Evolutionary conservation across 1,140 invertebrate species (phyloP).

Genomic region (Dendrolimus kikuchii): DNA sequence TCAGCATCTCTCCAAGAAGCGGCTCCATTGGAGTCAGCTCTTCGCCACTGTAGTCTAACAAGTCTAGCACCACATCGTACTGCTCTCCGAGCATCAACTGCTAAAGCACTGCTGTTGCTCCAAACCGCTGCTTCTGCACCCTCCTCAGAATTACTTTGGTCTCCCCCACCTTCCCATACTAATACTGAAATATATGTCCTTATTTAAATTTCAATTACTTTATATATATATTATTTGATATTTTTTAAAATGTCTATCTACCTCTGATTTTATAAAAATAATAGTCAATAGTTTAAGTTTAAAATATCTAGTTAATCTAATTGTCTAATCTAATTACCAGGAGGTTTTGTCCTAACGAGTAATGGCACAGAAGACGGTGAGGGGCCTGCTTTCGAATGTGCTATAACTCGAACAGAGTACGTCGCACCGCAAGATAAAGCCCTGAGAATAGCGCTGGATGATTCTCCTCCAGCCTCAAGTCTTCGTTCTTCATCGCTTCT

Average conservation of each 20-base stretch:
- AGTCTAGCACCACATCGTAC: constrained; percentile 54
- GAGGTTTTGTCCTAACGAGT: constrained; percentile 55
- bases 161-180: constrained; percentile 62
- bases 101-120: constrained; percentile 55
- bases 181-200: constrained; percentile 28
- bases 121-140: constrained; percentile 52
- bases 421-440: constrained; percentile 53
- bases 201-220: no score
- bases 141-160: constrained; percentile 27
- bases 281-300: no score
- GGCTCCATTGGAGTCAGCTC: constrained; percentile 30
- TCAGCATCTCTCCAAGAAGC: constrained; percentile 51
- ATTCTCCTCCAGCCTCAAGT: constrained; percentile 52
- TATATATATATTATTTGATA: no score
- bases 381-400: constrained; percentile 51
- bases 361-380: constrained; percentile 48
- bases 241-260: no score
- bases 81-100: constrained; percentile 48
- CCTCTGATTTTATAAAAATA: no score
- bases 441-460: constrained; percentile 31
- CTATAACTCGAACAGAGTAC: constrained; percentile 53
- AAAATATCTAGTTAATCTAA: not conserved
- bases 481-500: constrained; percentile 50
- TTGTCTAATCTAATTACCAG: constrained; percentile 36
- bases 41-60: constrained; percentile 52